A percentile compares a stretch with the other conserved stretches of the same genome.
phyloP scores from a whole-genome alignment of 92 coral and sea anemone genomes.

The Epizoanthus scotinus region DNA sequence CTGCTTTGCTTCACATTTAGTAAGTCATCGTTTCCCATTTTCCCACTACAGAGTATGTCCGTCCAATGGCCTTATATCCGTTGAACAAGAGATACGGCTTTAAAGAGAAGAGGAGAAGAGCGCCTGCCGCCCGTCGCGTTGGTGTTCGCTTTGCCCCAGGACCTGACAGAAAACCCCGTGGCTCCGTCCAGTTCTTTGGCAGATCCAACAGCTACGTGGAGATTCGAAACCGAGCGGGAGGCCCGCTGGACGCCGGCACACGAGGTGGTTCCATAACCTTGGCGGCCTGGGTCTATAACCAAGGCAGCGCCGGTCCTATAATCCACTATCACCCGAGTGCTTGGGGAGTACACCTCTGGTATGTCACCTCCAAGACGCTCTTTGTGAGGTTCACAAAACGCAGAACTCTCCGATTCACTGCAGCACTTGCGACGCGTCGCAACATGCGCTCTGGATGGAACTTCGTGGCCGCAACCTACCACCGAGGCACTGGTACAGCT shows the following conservation, averaged over 20 bases:
- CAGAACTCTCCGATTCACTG: slow-evolving; percentile 47
- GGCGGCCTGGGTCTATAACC: slow-evolving; percentile 57
- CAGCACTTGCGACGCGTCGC: slow-evolving; percentile 46
- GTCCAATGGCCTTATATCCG: slow-evolving; percentile 76
- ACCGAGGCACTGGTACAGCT: slow-evolving; percentile 63
- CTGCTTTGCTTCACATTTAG: background rate
- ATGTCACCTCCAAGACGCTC: slow-evolving; percentile 44
- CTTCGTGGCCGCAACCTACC: slow-evolving; percentile 66
- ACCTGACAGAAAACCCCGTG: slow-evolving; percentile 66
- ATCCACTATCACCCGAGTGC: slow-evolving; percentile 61
- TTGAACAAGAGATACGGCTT: slow-evolving; percentile 56
- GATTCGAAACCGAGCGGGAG: slow-evolving; percentile 66
- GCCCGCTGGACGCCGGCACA: slow-evolving; percentile 55
- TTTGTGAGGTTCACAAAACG: slow-evolving; percentile 60
- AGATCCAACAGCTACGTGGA: slow-evolving; percentile 70
- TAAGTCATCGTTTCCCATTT: background rate
- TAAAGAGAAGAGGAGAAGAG: slow-evolving; percentile 52
- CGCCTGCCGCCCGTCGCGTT: slow-evolving; percentile 68
- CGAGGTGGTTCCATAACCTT: slow-evolving; percentile 58
- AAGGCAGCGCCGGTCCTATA: slow-evolving; percentile 65
- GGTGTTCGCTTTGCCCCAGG: slow-evolving; percentile 65
- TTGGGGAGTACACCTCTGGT: slow-evolving; percentile 71
- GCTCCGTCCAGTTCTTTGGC: slow-evolving; percentile 72
- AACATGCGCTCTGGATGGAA: slow-evolving; percentile 50
- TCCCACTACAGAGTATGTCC: slow-evolving; percentile 29